A percentile compares a stretch with the other conserved stretches of the same genome.
Evolutionary conservation across 2,797 vertebrate species (phyloP).

Genomic region (Poeciliopsis turneri): DNA sequence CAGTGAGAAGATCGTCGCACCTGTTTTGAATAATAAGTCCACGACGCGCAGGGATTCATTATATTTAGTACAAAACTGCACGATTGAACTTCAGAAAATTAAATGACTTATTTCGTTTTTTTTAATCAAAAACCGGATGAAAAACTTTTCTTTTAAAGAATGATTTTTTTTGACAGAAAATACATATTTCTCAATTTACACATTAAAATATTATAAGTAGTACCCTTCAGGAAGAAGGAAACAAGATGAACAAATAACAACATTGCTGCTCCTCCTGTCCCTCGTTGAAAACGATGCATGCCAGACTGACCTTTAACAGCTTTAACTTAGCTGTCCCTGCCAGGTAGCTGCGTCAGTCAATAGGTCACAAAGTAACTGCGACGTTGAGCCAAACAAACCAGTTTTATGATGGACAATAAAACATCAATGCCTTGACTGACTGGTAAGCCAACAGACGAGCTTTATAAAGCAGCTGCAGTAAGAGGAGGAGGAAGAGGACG

Average conservation of each 20-base stretch:
- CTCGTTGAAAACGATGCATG: neutral
- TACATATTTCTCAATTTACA: neutral
- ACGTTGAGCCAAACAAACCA: conserved; percentile 63
- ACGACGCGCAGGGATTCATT: neutral
- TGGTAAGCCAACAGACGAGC: conserved; percentile 67
- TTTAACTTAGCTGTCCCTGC: neutral
- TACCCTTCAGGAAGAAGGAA: neutral
- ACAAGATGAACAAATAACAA: neutral
- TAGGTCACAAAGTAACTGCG: conserved; percentile 66
- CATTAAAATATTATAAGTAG: neutral
- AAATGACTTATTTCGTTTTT: neutral
- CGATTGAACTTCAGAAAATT: neutral
- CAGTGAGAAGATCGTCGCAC: neutral
- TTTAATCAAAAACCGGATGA: neutral
- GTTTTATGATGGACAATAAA: conserved; percentile 75
- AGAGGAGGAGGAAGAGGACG: conserved; percentile 37
- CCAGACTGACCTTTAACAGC: neutral
- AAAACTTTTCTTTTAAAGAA: neutral
- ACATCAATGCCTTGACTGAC: conserved; percentile 56
- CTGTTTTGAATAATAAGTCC: neutral
- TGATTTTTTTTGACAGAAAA: neutral
- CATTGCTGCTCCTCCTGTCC: neutral
- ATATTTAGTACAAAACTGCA: neutral
- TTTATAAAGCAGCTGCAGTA: conserved; percentile 53
- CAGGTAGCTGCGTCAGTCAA: conserved; percentile 50